Base-by-base conservation (phyloP, 2,113 vertebrate species). In the Ovis aries region DNA sequence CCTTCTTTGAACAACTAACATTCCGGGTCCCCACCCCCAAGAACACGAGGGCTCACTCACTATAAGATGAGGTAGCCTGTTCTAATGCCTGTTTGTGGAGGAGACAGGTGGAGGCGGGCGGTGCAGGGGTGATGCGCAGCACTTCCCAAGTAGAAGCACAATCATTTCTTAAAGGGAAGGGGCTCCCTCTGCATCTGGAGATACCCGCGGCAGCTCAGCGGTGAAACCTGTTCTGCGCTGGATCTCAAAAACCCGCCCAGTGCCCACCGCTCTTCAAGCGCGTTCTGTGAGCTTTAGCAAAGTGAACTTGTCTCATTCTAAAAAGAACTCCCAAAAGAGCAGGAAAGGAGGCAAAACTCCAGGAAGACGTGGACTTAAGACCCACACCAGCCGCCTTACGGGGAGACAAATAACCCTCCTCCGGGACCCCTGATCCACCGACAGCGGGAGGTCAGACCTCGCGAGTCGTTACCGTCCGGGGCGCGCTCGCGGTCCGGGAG, bases 401-500 rank as follows among this genome's bases (percentile, higher is more conserved):
- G 60, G 17, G 53, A 77, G 62, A 59, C 13, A 83, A 16, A 77
- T 3, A 77, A 16, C 55, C 52, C 23, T 29, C 19, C 67, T 27
- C 59, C 83, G 2, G 8, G 11, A 27, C 57, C 87, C 57, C 25
- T 3, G 17, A 16, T 10, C 71, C 5, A n/a, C 64, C 23, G 16
- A 55, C 55, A 13, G 52, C 0, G 6, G 40, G 62, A n/a, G 21
- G 36, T 31, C 7, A 33, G 71, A 52, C 17, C 33, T 78, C 57
- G 33, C 45, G 17, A 6, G 82, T 60, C 2, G 43, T 97, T 97
- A 97, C 98, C 97, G 77, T 97, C 60, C 88, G 52, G 62, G 4
- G 50, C 53, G 71, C 84, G 5, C 78, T 36, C 50, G 88, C 9
- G 15, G 90, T 92, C 95, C 59, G 17, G 6, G 71, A 43, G 29